phyloP scores from a whole-genome alignment of 2,797 vertebrate species.

The Mus spretus region DNA sequence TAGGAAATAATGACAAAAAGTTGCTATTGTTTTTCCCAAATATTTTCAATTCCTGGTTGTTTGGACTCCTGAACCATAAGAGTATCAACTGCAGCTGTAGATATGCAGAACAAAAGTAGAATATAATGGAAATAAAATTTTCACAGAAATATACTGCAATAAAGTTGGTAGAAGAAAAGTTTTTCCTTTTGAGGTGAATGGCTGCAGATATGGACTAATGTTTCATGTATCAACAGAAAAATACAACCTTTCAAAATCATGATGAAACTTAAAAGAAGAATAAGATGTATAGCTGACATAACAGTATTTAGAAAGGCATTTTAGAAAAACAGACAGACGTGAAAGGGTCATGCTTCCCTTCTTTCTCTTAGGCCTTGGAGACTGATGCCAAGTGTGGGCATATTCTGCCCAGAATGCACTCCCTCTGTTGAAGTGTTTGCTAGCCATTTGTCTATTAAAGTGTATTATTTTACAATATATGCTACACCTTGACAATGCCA shows the following conservation, averaged over 20 bases:
- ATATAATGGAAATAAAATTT: not conserved
- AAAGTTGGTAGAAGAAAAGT: not conserved
- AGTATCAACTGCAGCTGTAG: not conserved
- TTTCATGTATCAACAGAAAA: constrained; percentile 28
- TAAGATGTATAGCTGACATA: not conserved
- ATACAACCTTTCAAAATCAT: not conserved
- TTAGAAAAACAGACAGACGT: constrained; percentile 57
- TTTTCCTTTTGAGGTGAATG: not conserved
- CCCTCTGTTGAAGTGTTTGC: constrained; percentile 64
- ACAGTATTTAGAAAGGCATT: constrained; percentile 10
- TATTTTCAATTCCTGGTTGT: not conserved
- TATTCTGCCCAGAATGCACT: constrained; percentile 64
- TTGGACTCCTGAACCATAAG: not conserved
- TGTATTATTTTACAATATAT: constrained; percentile 69
- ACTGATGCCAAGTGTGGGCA: constrained; percentile 41
- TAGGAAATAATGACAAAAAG: not conserved
- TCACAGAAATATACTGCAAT: not conserved
- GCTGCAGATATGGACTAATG: not conserved
- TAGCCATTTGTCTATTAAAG: constrained; percentile 56
- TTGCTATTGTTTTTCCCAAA: not conserved
- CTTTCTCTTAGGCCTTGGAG: constrained; percentile 34
- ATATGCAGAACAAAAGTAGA: not conserved
- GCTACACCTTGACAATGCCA: constrained; percentile 35
- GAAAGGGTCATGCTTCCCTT: not conserved
- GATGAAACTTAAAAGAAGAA: constrained; percentile 9